Conservation (phyloP, 2,888 invertebrate species). For the Pachydiplax longipennis region DNA sequence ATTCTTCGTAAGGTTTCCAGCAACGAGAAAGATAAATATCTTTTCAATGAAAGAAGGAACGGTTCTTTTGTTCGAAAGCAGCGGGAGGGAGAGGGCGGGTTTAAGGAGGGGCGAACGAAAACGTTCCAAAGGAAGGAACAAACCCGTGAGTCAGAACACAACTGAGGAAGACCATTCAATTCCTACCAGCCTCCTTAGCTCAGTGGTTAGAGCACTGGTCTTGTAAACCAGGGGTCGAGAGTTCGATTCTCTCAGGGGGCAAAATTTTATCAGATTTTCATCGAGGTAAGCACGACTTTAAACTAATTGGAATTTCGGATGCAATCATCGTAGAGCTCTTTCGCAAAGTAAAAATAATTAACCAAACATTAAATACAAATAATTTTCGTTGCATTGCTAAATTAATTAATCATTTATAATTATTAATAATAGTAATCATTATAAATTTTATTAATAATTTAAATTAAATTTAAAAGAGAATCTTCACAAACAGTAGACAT, state of each 20-base stretch:
- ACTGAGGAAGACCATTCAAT: neutral
- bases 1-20: no score
- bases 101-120: neutral
- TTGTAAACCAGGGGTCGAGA: conserved; percentile 1
- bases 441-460: no score
- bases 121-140: neutral
- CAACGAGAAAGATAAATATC: no score
- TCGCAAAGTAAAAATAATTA: no score
- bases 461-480: no score
- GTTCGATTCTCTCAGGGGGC: neutral
- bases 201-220: conserved; percentile 1
- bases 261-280: neutral
- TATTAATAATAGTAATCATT: no score
- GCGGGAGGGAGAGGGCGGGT: neutral
- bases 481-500: no score
- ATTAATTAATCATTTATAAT: no score
- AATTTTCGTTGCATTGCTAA: no score
- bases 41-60: neutral
- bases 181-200: neutral
- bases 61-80: neutral
- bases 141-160: neutral
- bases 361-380: no score
- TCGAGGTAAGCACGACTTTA: neutral
- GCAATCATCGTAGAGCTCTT: no score
- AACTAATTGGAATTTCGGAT: no score